These are phyloP conservation scores for Malurus elegans DNA, from an alignment of 2,113 vertebrate genomes.

Conservation along the genomic window DNA sequence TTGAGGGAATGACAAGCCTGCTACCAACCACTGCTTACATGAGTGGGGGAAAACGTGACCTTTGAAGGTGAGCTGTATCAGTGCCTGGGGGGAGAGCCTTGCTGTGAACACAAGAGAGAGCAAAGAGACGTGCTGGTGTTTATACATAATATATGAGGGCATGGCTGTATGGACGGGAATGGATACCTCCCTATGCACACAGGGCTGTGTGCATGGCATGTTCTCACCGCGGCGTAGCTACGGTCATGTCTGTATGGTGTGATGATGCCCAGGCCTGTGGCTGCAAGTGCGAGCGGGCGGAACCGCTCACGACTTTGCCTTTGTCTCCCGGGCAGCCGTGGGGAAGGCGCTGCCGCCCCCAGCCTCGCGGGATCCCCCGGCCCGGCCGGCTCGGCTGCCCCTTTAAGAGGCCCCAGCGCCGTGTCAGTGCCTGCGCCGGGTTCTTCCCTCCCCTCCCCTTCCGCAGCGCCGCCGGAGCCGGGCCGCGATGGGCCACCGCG, in stretches of 20 bases:
- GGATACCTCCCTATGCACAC: neutral
- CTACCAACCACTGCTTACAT: accelerated
- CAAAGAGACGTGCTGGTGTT: neutral
- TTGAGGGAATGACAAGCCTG: neutral
- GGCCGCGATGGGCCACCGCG: slow-evolving; percentile 16
- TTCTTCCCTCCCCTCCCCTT: slow-evolving; percentile 16
- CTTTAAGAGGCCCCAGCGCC: slow-evolving; percentile 79
- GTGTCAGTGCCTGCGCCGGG: neutral
- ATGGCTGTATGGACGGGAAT: neutral
- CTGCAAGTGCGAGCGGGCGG: neutral
- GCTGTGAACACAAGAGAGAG: neutral
- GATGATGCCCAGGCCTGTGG: neutral
- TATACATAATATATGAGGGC: neutral
- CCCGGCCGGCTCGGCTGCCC: slow-evolving; percentile 55
- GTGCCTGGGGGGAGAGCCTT: neutral
- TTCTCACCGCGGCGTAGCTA: neutral
- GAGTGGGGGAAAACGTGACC: neutral
- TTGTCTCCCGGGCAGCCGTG: neutral
- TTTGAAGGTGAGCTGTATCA: neutral
- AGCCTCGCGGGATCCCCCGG: neutral
- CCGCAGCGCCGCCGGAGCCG: slow-evolving; percentile 53
- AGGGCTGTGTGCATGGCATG: accelerated
- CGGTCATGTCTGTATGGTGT: accelerated
- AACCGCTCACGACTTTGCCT: accelerated
- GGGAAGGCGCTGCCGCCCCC: neutral